Conservation (phyloP, 2,888 invertebrate genomes). For the Leptinotarsa haldemani region DNA sequence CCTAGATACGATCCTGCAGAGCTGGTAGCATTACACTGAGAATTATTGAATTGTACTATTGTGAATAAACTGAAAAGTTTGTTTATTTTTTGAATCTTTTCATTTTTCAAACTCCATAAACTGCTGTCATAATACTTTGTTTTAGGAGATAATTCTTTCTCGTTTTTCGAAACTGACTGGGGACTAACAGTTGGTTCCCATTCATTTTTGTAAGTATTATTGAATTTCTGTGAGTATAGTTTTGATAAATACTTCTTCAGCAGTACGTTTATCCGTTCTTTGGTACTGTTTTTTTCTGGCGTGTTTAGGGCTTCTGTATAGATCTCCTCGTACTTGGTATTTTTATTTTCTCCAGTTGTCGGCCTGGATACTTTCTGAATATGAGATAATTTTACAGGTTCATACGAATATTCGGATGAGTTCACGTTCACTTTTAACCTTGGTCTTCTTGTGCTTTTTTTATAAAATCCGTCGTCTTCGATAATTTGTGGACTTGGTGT, state of each 20-base stretch:
- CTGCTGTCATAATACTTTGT: slow-evolving; percentile 49
- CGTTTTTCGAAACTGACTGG: background rate
- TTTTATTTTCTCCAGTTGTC: background rate
- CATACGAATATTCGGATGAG: slow-evolving; percentile 9
- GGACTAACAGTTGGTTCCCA: background rate
- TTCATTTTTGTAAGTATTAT: slow-evolving; percentile 12
- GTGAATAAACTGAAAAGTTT: slow-evolving; percentile 77
- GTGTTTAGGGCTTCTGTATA: slow-evolving; percentile 16
- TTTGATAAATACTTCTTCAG: slow-evolving; percentile 52
- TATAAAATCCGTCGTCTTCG: slow-evolving; percentile 17
- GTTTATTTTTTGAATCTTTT: slow-evolving; percentile 59
- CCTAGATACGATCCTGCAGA: slow-evolving; percentile 74
- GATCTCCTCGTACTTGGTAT: slow-evolving; percentile 45
- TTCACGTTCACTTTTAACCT: slow-evolving; percentile 32
- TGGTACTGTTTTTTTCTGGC: slow-evolving; percentile 30
- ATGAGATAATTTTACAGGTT: slow-evolving; percentile 34
- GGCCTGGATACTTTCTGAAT: slow-evolving; percentile 46
- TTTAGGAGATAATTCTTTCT: slow-evolving; percentile 25
- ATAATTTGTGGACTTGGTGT: slow-evolving; percentile 35
- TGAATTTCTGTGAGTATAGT: slow-evolving; percentile 51
- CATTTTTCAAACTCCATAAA: slow-evolving; percentile 55
- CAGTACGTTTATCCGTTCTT: slow-evolving; percentile 49
- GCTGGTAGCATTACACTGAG: slow-evolving; percentile 69
- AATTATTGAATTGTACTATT: slow-evolving; percentile 77
- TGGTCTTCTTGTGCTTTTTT: slow-evolving; percentile 33